A percentile compares a stretch with the other conserved stretches of the same genome.
Conservation (phyloP, 1,140 invertebrate species). For the Spodoptera frugiperda region DNA sequence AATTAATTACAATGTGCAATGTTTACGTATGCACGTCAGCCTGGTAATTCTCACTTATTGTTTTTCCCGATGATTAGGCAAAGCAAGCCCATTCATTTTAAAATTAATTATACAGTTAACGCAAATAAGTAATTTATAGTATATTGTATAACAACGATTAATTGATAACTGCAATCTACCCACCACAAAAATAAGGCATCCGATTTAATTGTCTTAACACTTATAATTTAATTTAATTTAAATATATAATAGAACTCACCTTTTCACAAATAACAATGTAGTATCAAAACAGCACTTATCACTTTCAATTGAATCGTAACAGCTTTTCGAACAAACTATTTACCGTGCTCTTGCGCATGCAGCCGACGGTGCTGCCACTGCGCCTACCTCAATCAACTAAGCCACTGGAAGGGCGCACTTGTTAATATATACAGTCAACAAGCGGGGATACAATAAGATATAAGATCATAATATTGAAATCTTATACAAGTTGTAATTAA, state of each 20-base stretch:
- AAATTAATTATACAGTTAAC: neutral
- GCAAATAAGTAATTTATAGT: neutral
- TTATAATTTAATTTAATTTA: no score
- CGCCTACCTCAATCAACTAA: slow-evolving; percentile 51
- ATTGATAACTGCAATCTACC: neutral
- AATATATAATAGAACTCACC: neutral
- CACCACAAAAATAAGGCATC: neutral
- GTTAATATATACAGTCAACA: slow-evolving; percentile 49
- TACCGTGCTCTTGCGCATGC: slow-evolving; percentile 34
- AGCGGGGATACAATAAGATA: slow-evolving; percentile 51
- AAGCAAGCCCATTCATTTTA: neutral
- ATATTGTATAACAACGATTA: neutral
- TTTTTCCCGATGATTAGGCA: neutral
- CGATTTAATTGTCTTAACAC: no score
- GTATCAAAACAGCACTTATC: slow-evolving; percentile 7
- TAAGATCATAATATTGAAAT: slow-evolving; percentile 14
- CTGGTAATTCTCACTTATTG: slow-evolving; percentile 1
- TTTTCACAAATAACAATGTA: neutral
- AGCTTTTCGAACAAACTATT: slow-evolving; percentile 13
- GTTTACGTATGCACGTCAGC: neutral
- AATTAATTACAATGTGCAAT: slow-evolving; percentile 10
- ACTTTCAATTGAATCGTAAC: slow-evolving; percentile 7
- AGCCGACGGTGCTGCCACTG: slow-evolving; percentile 35
- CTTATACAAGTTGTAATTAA: neutral
- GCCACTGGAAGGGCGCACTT: slow-evolving; percentile 53